Conservation (phyloP, 2,113 vertebrate species). For the Pelmatolapia mariae region DNA sequence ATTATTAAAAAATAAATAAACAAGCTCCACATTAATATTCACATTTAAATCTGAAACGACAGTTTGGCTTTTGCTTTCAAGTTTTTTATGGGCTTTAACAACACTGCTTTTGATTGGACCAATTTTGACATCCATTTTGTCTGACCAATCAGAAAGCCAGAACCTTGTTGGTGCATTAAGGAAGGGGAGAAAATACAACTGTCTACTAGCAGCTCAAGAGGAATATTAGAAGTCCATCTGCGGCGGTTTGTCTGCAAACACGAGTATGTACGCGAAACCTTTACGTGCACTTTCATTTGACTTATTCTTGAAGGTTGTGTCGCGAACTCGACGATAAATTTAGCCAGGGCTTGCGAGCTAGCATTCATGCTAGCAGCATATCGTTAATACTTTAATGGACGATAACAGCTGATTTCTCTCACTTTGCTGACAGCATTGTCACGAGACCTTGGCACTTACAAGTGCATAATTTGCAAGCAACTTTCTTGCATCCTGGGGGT, state of each 20-base stretch:
- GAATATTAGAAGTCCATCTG: constrained; percentile 66
- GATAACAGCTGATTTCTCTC: background rate
- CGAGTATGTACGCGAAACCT: background rate
- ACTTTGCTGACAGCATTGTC: background rate
- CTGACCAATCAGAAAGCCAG: constrained; percentile 78
- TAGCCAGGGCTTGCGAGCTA: background rate
- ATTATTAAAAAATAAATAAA: background rate
- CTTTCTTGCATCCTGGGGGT: background rate
- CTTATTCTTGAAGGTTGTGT: background rate
- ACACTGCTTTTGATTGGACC: constrained; percentile 72
- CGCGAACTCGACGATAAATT: background rate
- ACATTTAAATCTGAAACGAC: background rate
- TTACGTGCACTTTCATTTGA: background rate
- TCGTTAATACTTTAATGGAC: background rate
- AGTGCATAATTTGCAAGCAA: background rate
- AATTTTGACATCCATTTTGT: constrained; percentile 49
- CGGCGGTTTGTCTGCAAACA: constrained; percentile 48
- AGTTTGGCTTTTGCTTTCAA: background rate
- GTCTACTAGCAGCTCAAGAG: constrained; percentile 67
- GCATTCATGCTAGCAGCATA: constrained; percentile 15
- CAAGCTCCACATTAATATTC: background rate
- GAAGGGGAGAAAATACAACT: constrained; percentile 74
- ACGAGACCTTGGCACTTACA: fast-evolving
- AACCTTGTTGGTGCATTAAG: constrained; percentile 74
- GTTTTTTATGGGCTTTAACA: constrained; percentile 52